Evolutionary conservation across 1,140 invertebrate genomes (phyloP).

Genomic region (Anthonomus grandis): DNA sequence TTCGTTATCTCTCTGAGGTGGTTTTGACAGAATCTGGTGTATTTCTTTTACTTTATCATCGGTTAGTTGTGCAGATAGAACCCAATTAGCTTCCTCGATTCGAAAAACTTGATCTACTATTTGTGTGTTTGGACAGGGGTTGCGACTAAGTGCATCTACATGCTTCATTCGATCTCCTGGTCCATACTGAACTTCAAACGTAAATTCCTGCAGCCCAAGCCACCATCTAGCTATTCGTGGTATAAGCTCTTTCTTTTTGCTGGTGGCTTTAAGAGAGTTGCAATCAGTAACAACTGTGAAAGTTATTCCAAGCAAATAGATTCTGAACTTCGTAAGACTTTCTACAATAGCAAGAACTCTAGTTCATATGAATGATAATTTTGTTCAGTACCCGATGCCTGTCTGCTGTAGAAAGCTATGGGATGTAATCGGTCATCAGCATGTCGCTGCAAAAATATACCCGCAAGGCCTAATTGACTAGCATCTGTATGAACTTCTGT

Average conservation of each 20-base stretch:
- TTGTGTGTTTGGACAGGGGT: conserved; percentile 8
- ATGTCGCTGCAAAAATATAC: conserved; percentile 42
- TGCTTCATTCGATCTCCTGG: conserved; percentile 36
- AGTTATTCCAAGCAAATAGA: conserved; percentile 28
- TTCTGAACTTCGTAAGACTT: conserved; percentile 36
- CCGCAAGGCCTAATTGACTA: conserved; percentile 39
- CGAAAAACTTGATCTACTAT: no score
- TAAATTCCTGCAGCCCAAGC: conserved; percentile 42
- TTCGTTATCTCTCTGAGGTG: conserved; percentile 20
- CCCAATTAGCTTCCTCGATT: conserved; percentile 23
- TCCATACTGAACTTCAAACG: conserved; percentile 36
- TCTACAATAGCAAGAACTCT: conserved; percentile 46
- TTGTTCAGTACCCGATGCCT: conserved; percentile 35
- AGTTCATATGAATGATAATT: conserved; percentile 48
- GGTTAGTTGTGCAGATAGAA: conserved; percentile 22
- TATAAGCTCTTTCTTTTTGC: conserved; percentile 42
- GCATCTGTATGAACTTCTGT: conserved; percentile 46
- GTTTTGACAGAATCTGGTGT: conserved; percentile 13
- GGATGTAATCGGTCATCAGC: conserved; percentile 12
- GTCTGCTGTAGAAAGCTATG: conserved; percentile 42
- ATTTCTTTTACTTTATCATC: conserved; percentile 26
- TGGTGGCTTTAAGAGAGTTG: conserved; percentile 39
- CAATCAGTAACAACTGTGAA: conserved; percentile 42
- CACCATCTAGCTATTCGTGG: conserved; percentile 45
- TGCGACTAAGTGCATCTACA: conserved; percentile 40